Base-by-base conservation (phyloP, 2,797 vertebrate genomes). In the Melanogrammus aeglefinus region DNA sequence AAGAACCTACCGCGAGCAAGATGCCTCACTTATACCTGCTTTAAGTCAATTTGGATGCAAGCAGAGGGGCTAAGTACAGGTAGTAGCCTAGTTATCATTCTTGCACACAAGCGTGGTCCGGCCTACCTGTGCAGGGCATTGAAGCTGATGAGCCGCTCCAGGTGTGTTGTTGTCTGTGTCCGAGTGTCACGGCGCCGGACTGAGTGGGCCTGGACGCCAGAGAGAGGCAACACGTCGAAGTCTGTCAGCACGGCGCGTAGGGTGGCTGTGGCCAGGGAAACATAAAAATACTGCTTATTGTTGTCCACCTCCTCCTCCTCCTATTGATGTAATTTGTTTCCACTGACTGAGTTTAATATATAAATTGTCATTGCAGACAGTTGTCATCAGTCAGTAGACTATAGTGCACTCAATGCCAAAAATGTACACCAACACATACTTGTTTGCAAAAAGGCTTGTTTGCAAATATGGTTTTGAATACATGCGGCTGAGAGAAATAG, bases 141-240 rank as follows among this genome's bases (percentile, higher is more conserved):
- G 88, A 99, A 99, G 82, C 94, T 97, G 41, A 99, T 83, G 27
- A 95, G 91, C 12, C 94, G 95, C 90, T 99, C 97, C 80, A 96
- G 71, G 0, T 97, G 96, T 0, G 94, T 94, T n/a, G 95, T 92
- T 0, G 94, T 94, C 29, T 95, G 92, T 0, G 94, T 86, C 72
- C 95, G 93, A 16, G 96, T 85, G 74, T 97, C 96, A 8, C 97
- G 91, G 82, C 95, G 96, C 75, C 91, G 95, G 79, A 98, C 78
- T 0, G 96, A 96, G 88, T 99, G 97, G 0, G 96, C 95, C 84
- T 94, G 95, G 85, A 99, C 93, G 85, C 81, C 91, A 29, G 97
- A 96, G 76, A 95, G 74, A 2, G 95, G 93, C 81, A 99, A 91
- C 78, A 99, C 94, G 70, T 98, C 96, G 2, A 97, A 99, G 87